A percentile compares a stretch with the other conserved stretches of the same genome.
phyloP scores from a whole-genome alignment of 2,797 vertebrate genomes.

The Galaxias olidus region DNA sequence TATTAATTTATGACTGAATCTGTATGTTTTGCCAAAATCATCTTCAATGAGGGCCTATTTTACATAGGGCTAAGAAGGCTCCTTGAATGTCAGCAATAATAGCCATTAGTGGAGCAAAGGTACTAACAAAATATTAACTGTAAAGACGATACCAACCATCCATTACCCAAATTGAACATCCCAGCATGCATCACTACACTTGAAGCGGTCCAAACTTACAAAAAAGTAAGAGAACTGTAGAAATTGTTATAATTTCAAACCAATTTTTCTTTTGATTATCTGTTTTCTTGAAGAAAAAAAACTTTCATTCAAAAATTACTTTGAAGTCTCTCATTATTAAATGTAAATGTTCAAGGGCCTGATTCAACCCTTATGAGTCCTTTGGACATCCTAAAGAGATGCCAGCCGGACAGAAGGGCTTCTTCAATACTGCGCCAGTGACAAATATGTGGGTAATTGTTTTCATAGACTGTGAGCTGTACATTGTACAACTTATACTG shows the following conservation, averaged over 20 bases:
- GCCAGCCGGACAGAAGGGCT: conserved; percentile 68
- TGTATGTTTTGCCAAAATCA: conserved; percentile 18
- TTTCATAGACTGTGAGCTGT: conserved; percentile 15
- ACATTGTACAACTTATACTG: conserved; percentile 9
- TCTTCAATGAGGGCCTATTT: conserved; percentile 38
- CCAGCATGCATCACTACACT: conserved; percentile 49
- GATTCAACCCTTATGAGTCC: conserved; percentile 35
- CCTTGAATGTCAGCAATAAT: conserved; percentile 73
- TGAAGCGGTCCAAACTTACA: too few species aligned
- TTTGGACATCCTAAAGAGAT: conserved; percentile 37
- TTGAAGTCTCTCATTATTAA: conserved; percentile 26
- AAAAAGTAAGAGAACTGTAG: too few species aligned
- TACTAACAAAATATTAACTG: conserved; percentile 1
- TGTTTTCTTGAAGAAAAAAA: not conserved
- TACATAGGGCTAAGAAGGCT: conserved; percentile 47
- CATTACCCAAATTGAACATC: conserved; percentile 27
- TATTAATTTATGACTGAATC: too few species aligned
- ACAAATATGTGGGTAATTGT: too few species aligned
- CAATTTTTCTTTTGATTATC: too few species aligned
- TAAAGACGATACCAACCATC: not conserved
- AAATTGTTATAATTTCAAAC: too few species aligned
- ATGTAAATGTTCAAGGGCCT: conserved; percentile 22
- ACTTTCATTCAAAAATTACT: conserved; percentile 26
- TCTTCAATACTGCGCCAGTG: conserved; percentile 24
- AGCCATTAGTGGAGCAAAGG: conserved; percentile 37